Evolutionary conservation across 2,113 vertebrate genomes (phyloP).

Genomic region (Taurulus bubalis): DNA sequence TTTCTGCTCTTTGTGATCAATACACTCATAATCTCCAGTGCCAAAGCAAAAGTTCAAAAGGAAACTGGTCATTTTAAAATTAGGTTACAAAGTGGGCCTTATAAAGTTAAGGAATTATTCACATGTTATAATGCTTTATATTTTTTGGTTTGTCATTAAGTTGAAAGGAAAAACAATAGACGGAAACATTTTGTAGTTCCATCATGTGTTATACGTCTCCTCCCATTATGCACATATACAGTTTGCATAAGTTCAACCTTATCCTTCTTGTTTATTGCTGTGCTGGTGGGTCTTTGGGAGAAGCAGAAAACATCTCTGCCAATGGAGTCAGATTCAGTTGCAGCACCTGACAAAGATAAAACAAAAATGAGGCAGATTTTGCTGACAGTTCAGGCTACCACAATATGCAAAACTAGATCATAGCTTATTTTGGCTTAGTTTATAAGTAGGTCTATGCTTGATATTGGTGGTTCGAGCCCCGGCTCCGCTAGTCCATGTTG

Average conservation of each 20-base stretch:
- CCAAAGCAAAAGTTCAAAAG: neutral
- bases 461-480: too few species aligned
- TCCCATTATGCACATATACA: neutral
- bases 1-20: neutral
- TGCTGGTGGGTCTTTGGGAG: constrained; percentile 28
- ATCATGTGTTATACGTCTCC: too few species aligned
- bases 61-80: neutral
- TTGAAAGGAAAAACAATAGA: neutral
- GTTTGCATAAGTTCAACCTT: constrained; percentile 43
- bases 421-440: neutral
- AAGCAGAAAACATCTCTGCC: constrained; percentile 64
- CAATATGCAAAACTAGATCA: neutral
- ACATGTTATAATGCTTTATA: neutral
- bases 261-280: constrained; percentile 26
- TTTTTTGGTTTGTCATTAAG: neutral
- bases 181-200: neutral
- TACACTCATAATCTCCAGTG: neutral
- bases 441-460: too few species aligned
- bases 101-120: neutral
- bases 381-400: neutral
- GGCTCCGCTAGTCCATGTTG: too few species aligned
- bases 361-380: neutral
- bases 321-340: neutral
- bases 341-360: constrained; percentile 39
- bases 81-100: neutral